Base-by-base conservation (phyloP, 2,113 vertebrate genomes). In the Salminus brasiliensis region DNA sequence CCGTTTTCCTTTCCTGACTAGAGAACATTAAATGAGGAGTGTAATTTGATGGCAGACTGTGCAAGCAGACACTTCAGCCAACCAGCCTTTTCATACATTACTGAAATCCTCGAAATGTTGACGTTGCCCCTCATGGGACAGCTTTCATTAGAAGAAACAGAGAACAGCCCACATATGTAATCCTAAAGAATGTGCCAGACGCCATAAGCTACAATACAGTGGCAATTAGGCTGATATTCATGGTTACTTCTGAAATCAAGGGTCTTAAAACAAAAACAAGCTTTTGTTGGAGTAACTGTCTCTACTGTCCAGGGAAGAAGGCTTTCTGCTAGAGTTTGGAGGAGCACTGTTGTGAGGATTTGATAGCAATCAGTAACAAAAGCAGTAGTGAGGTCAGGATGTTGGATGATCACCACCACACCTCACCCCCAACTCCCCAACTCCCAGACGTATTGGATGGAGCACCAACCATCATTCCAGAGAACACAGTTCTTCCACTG, bases 1-100 rank as follows among this genome's bases (percentile, higher is more conserved):
- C 66, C 8, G 60, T 27, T 78, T 4, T 43, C 63, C 67, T 72
- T 66, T 57, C 23, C 55, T 67, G 71, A 84, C 78, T 36, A 84
- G 25, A 52, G 13, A 63, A 65, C 27, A 47, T 32, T 7, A 27
- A 67, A 53, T 25, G 32, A 47, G 30, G 32, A 66, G 9, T 39
- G 60, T 34, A 21, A 8, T 21, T 34, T 1, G 4, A 18, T 8
- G 4, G 59, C 52, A 39, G 32, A 10, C 9, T 66, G 29, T 25
- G 30, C 25, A 45, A 62, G 36, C 25, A 9, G 11, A 5, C n/a
- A 59, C 29, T 47, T 45, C 16, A 13, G 27, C 55, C 25, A 73
- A 29, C 36, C 43, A 12, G 39, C 18, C 15, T 47, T 41, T 45
- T n/a, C 12, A 25, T 34, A 43, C 36, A 49, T 52, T 3, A 27